Base-by-base conservation (phyloP, 1,140 invertebrate genomes). In the Andrena cerasifolii region DNA sequence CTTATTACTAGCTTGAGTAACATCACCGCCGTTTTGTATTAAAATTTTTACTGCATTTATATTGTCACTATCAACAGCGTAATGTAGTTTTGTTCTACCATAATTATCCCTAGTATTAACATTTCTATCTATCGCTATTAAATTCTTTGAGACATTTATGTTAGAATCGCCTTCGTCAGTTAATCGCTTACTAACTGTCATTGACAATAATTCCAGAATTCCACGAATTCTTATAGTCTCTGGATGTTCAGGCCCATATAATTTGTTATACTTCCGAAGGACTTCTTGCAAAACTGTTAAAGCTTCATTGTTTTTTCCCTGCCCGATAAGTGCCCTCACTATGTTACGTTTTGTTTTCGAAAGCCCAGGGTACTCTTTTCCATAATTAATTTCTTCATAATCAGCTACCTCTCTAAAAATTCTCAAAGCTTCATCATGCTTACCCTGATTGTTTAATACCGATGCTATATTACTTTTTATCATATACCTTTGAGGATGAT, bases 271-370 rank as follows among this genome's bases (percentile, higher is more conserved):
- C 5, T 14, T 59, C 66, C 79, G 18, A 79, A 33, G n/a, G 84
- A 65, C 21, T 80, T 83, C 21, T 85, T 28, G n/a, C n/a, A 54
- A 87, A 82, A 21, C 72, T 67, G 83, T 86, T 18, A 53, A 66
- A 70, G 45, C 21, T 24, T 0, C n/a, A 2, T n/a, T 21, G 36
- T 16, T 40, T 16, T 74, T 54, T 0, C 12, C 31, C 31, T 28
- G 21, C 14, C 2, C 0, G 24, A 51, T n/a, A n/a, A 51, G 3
- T 16, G 33, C 18, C 1, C n/a, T 51, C n/a, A 26, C 63, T n/a
- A 51, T 0, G 26, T 33, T 66, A 8, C 7, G 33, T 3, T 28
- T 24, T 49, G 4, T 51, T 6, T n/a, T n/a, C 31, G 0, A 16
- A 71, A 58, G 14, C 12, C 33, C 33, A 8, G 21, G 3, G 33